phyloP scores from a whole-genome alignment of 2,113 vertebrate species.

The Tretioscincus oriximinensis region DNA sequence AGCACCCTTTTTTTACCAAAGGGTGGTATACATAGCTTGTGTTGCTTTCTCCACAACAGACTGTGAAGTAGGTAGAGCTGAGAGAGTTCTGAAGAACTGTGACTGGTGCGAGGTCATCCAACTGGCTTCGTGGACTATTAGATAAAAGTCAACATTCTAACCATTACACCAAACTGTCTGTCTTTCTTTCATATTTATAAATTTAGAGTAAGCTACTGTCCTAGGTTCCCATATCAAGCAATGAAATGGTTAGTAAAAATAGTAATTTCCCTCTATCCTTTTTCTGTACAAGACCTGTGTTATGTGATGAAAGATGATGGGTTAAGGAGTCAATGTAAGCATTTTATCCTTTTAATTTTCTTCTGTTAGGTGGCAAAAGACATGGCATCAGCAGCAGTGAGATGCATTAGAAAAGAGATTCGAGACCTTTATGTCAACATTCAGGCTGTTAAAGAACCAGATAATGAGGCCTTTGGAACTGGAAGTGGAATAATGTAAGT shows the following conservation, averaged over 20 bases:
- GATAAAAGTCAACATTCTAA: too few relatives aligned
- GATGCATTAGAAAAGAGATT: slow-evolving; percentile 91
- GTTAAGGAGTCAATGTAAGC: neutral
- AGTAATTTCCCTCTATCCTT: neutral
- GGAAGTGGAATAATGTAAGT: slow-evolving; percentile 95
- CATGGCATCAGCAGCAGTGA: slow-evolving; percentile 87
- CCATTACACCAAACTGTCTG: too few relatives aligned
- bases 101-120: too few relatives aligned
- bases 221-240: neutral
- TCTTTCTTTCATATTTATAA: neutral
- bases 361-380: slow-evolving; percentile 87
- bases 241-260: neutral
- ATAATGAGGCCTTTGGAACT: slow-evolving; percentile 85
- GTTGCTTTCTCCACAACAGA: too few relatives aligned
- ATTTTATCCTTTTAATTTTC: slow-evolving; percentile 26
- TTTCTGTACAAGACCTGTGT: neutral
- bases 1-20: too few relatives aligned
- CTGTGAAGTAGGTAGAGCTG: too few relatives aligned
- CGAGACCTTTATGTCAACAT: slow-evolving; percentile 93
- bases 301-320: neutral
- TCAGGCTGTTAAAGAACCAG: slow-evolving; percentile 85
- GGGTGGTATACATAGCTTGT: too few relatives aligned
- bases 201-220: neutral
- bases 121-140: too few relatives aligned
- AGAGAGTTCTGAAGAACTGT: too few relatives aligned